Evolutionary conservation across 2,888 invertebrate species (phyloP), one percentile per base, ranked within the genome.

Genomic region (Polymixis flavicincta): DNA sequence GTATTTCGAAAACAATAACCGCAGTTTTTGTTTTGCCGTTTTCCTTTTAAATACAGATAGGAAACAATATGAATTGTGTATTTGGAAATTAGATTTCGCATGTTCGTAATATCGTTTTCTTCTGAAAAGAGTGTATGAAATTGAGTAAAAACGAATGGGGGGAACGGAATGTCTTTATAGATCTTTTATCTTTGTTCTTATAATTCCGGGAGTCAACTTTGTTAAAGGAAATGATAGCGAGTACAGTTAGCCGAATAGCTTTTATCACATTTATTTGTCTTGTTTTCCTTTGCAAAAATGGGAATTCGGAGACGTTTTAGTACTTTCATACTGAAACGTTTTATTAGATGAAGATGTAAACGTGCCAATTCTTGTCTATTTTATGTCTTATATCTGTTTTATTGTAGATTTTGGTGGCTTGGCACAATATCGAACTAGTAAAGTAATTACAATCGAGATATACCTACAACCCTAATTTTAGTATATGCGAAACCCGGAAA

Each of bases 181-280:
- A 86, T 81, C 74, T 86, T 87, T 88, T 88, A 87, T 89, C 84
- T 87, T 85, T 85, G 80, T 84, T 80, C 82, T 82, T 69, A 83
- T 85, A 83, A 86, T 83, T 71, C 80, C 75, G 19, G 64, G 71
- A 73, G 63, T 81, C 76, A 88, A 90, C 86, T 88, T 91, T 87
- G 87, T 84, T 85, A 86, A 84, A 86, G 89, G 87, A 88, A 88
- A 88, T 81, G 83, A 88, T 90, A 89, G 89, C 86, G 85, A 87
- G 87, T 90, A 90, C 89, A 91, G 90, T 92, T 91, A 89, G 88
- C 90, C 80, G 84, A 92, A 92, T 90, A 89, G 91, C 84, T 90
- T 91, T 92, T 90, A 90, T 92, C 81, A 87, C 85, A 80, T 92
- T 90, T 89, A 85, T 89, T 89, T 88, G 87, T 89, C 88, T 90